These are phyloP conservation scores for Micromesistius poutassou DNA, from an alignment of 2,797 vertebrate genomes.

Conservation along the genomic window DNA sequence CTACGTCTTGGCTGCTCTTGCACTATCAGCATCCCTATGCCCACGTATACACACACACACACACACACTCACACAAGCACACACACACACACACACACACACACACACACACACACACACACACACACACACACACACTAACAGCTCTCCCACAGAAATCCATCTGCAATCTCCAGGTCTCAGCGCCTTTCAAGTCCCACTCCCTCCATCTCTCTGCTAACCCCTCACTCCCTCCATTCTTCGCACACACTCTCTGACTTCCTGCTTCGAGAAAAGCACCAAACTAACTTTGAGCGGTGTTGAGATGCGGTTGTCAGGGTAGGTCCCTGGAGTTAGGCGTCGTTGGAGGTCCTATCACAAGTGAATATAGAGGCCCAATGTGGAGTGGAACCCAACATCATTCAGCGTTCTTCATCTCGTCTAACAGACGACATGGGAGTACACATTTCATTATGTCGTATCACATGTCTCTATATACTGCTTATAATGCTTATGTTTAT, in stretches of 20 bases:
- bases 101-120: not conserved
- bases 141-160: slow-evolving; percentile 60
- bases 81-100: slow-evolving; percentile 1
- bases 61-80: not conserved
- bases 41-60: slow-evolving; percentile 47
- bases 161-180: slow-evolving; percentile 65
- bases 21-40: slow-evolving; percentile 70
- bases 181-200: slow-evolving; percentile 46
- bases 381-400: not conserved
- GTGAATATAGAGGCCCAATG: not conserved
- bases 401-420: not conserved
- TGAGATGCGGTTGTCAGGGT: not conserved
- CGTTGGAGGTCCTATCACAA: not conserved
- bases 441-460: not conserved
- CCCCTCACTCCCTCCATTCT: slow-evolving; percentile 50
- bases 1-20: slow-evolving; percentile 58
- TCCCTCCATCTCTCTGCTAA: slow-evolving; percentile 42
- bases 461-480: not conserved
- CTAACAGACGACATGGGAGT: not conserved
- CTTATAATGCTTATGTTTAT: not conserved
- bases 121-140: not conserved
- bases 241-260: slow-evolving; percentile 21
- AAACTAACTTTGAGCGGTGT: not conserved
- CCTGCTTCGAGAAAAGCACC: not conserved
- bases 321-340: not conserved